Percentiles rank a stretch among this genome's conserved stretches.
Evolutionary conservation across 2,797 vertebrate species (phyloP).

Genomic region (Molossus alvarezi): DNA sequence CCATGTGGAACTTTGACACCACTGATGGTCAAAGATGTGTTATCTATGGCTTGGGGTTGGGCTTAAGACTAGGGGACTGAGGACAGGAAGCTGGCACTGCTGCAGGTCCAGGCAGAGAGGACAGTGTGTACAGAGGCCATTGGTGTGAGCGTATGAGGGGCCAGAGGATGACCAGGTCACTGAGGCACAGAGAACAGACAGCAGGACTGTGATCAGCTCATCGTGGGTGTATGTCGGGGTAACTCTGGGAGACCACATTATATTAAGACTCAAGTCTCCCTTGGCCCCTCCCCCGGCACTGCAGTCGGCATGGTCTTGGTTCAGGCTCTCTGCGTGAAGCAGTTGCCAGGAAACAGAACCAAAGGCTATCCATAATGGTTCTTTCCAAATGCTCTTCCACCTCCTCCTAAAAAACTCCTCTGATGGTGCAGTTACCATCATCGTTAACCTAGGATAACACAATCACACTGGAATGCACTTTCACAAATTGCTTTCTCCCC

Average conservation of each 20-base stretch:
- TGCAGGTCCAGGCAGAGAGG: background rate
- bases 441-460: constrained; percentile 42
- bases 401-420: background rate
- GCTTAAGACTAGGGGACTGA: background rate
- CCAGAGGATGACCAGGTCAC: background rate
- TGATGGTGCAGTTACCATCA: constrained; percentile 18
- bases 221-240: background rate
- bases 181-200: background rate
- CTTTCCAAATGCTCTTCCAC: constrained; percentile 31
- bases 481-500: constrained; percentile 61
- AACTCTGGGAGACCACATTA: background rate
- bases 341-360: constrained; percentile 39
- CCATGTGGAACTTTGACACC: background rate
- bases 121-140: background rate
- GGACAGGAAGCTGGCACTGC: background rate
- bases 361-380: background rate
- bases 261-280: background rate
- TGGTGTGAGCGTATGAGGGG: background rate
- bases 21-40: background rate
- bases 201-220: background rate
- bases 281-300: background rate
- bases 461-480: constrained; percentile 49
- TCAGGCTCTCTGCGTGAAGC: background rate
- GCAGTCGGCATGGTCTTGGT: background rate
- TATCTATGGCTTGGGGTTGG: background rate